Evolutionary conservation across 1,140 invertebrate species (phyloP), one percentile per base, ranked within the genome.

Genomic region (Plutomurus gul): DNA sequence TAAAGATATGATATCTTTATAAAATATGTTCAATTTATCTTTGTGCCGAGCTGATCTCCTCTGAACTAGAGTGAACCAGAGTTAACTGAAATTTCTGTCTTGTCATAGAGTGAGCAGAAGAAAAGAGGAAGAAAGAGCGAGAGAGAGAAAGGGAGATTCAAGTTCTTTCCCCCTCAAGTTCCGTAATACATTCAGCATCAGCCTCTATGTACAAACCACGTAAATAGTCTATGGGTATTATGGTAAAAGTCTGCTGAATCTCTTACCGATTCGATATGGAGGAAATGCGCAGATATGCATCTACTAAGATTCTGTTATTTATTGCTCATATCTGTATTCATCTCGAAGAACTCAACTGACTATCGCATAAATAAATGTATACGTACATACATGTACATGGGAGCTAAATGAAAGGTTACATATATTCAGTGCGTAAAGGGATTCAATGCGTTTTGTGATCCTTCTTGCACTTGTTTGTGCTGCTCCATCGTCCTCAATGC

Each of bases 1-100:
- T 51, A 36, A 6, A 33, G 27, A 65, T 56, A 30, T 18, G 76
- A 71, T 77, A 33, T 60, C 60, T 77, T n/a, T n/a, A n/a, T n/a
- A n/a, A n/a, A n/a, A n/a, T n/a, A n/a, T 40, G 51, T 37, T 70
- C 60, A 56, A 77, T 77, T 77, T 77, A 70, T 77, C 76, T 77
- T 71, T 70, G 60, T 65, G 51, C 56, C 47, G 36, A 70, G 37
- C 37, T 73, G 71, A 43, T 40, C 37, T 73, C 20, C 22, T 22
- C 37, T 73, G 71, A 73, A 56, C 20, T 56, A 10, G 27, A 56
- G 51, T 56, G 51, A 43, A 65, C 56, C 36, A n/a, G 36, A 65
- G 25, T 65, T 65, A 65, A 30, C 39, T 56, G 40, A 60, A 76
- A 70, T 71, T 70, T 71, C 37, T 71, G 40, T 77, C 18, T 36